phyloP scores from a whole-genome alignment of 2,888 invertebrate species.

The Drymonia ruficornis region DNA sequence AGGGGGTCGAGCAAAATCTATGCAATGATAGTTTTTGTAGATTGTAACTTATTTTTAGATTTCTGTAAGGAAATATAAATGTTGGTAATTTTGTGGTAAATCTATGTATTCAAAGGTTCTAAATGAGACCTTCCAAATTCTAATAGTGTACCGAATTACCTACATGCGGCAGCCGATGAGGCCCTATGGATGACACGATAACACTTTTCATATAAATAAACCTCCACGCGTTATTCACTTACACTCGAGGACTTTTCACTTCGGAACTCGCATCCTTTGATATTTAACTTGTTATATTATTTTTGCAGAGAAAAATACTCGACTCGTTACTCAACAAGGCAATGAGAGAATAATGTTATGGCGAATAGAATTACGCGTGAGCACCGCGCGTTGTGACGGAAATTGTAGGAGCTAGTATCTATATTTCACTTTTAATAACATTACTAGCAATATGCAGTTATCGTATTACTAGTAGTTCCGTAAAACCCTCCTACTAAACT shows the following conservation, averaged over 20 bases:
- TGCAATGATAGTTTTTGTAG: too few species aligned
- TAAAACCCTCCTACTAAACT: too few species aligned
- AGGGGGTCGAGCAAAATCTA: neutral
- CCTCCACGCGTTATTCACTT: neutral
- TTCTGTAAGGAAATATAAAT: slow-evolving; percentile 11
- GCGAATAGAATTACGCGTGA: neutral
- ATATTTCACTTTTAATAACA: too few species aligned
- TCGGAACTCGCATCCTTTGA: slow-evolving; percentile 11
- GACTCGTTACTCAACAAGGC: neutral
- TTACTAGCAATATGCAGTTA: too few species aligned
- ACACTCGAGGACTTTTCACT: neutral
- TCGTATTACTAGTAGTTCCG: too few species aligned
- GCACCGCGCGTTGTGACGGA: neutral
- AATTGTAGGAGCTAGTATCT: neutral
- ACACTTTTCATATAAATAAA: neutral
- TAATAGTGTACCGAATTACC: too few species aligned
- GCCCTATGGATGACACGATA: too few species aligned
- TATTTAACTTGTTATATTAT: slow-evolving; percentile 13
- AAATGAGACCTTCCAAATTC: too few species aligned
- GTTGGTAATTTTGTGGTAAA: neutral
- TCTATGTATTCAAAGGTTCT: too few species aligned
- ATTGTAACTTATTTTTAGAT: slow-evolving; percentile 12
- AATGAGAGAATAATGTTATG: neutral
- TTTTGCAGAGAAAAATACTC: neutral
- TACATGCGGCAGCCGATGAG: too few species aligned